Conservation (phyloP, 2,797 vertebrate species). For the Gymnopithys bicolor region DNA sequence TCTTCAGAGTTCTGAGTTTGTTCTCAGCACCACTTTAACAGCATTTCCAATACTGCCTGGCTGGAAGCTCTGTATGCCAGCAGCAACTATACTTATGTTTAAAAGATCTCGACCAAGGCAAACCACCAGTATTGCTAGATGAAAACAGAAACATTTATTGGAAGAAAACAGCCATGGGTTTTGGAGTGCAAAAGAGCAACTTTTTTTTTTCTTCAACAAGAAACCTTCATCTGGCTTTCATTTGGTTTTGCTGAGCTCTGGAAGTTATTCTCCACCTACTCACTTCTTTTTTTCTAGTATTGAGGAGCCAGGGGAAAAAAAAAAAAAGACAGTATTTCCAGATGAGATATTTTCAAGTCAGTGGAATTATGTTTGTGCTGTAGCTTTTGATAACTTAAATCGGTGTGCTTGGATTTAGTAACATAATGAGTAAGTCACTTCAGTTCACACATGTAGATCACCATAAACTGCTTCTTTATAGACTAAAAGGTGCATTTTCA, state of each 20-base stretch:
- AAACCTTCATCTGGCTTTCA: conserved; percentile 9
- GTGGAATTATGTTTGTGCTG: background rate
- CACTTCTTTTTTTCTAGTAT: background rate
- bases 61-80: background rate
- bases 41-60: background rate
- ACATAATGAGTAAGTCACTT: background rate
- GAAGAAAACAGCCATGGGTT: background rate
- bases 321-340: background rate
- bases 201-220: background rate
- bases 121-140: background rate
- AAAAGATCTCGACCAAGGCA: background rate
- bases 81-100: background rate
- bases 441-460: background rate
- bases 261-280: conserved; percentile 20
- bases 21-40: background rate
- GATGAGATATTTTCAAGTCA: background rate
- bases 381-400: background rate
- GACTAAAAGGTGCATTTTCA: background rate
- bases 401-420: background rate
- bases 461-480: background rate
- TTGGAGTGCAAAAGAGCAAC: background rate
- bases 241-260: conserved; percentile 8
- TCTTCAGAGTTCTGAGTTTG: background rate
- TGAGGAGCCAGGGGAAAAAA: background rate
- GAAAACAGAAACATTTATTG: background rate